Evolutionary conservation across 2,888 invertebrate species (phyloP), one percentile per base, ranked within the genome.

Genomic region (Hyposoter dolosus): DNA sequence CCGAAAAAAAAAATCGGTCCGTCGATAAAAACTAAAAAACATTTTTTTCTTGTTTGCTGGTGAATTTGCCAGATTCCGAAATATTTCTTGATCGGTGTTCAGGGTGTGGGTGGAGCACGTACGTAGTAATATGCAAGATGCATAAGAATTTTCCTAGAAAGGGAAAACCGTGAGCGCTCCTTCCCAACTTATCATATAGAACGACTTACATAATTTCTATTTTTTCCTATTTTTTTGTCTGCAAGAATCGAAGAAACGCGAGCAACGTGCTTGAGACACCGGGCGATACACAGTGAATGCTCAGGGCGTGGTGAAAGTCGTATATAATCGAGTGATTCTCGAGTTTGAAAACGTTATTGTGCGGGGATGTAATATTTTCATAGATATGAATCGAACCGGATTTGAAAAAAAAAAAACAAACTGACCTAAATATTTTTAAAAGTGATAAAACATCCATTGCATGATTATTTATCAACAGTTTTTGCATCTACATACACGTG

Each of bases 241-340:
- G 23, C 53, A 79, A 69, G 85, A 83, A 80, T 86, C 63, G 60
- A 77, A 77, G 72, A 77, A 83, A 83, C 83, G 23, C 83, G 83
- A 56, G 76, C 50, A 78, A 63, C 23, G 53, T 40, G 75, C 63
- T 19, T 35, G 68, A 68, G 53, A 56, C 56, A 66, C 28, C 68
- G 69, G 56, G 63, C 45, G 56, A 75, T 75, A 76, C 71, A 79
- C 45, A 28, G 56, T 35, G 65, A 47, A 63, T 71, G 65, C 35
- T 63, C 74, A 43, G 76, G 60, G 79, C 63, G 69, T 71, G 76
- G 83, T 83, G 83, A 86, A 86, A 86, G 83, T 83, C 69, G 47
- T 76, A 15, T 56, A 43, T 65, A 50, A 85, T 80, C 72, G 56
- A 15, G n/a, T 23, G 28, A 79, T 71, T 69, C 60, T 45, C 60